Evolutionary conservation across 2,888 invertebrate genomes (phyloP), one percentile per base, ranked within the genome.

Genomic region (Alentia gelatinosa): DNA sequence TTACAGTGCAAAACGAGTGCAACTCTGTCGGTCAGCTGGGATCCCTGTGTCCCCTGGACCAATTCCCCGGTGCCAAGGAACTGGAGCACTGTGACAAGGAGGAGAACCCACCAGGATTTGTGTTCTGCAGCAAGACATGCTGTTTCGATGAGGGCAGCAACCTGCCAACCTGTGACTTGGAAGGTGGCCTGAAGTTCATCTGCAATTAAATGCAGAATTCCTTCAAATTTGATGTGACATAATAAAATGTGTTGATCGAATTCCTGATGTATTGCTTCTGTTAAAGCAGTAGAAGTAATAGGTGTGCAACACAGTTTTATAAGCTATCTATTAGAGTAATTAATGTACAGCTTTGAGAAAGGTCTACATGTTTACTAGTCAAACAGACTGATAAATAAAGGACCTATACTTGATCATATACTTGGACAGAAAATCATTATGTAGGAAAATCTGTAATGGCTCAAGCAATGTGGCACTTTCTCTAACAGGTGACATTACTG

Each of bases 61-160:
- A 83, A 39, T 83, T 83, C 83, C 83, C 83, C 40, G 39, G 39
- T 15, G 83, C 83, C 19, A 83, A 83, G 83, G 83, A 83, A 19
- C 83, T 83, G 35, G 37, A 37, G 37, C 83, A 83, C 83, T 83
- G 83, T 23, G 83, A 83, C 37, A 83, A 83, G 83, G 83, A 83
- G 40, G 83, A 83, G 83, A 83, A 83, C 83, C 83, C 83, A 83
- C 83, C 83, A 35, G 83, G 83, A 15, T 83, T 83, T 39, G 83
- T 83, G 37, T 83, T 83, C 83, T 83, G 83, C 83, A 83, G 83
- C 83, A 83, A 83, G 83, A 83, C 83, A 37, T 83, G 83, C 83
- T 83, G 83, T 39, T 83, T 83, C 39, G 83, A 83, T 19, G 35
- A 35, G 35, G 83, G 83, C 35, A 83, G n/a, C 83, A 83, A 83